Evolutionary conservation across 2,797 vertebrate species (phyloP), one percentile per base, ranked within the genome.

Genomic region (Pitangus sulphuratus): DNA sequence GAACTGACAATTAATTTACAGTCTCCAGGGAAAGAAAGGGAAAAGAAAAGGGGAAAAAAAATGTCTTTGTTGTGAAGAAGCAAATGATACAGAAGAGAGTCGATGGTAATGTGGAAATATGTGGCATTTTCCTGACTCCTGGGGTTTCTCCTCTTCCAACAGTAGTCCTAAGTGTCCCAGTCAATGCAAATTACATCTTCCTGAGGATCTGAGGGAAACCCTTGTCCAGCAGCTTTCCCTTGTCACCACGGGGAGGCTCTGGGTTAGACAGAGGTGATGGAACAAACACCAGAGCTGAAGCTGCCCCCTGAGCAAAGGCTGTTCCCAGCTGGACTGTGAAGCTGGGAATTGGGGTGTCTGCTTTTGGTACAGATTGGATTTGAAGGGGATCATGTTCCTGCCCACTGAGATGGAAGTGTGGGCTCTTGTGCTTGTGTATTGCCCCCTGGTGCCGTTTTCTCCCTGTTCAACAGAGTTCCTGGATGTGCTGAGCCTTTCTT

Each of bases 1-100:
- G 81, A 95, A 25, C 45, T 82, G 89, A 65, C 84, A 90, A 75
- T 84, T 89, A 94, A 93, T 95, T 92, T 83, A 79, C 54, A 71
- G 90, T 33, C 76, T 92, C 51, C 39, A 78, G 86, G 93, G 89
- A 53, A 74, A 87, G 18, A 66, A 37, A 70, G 44, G 64, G 66
- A 47, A 45, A 40, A 66, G 53, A 31, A 87, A 62, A 50, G 5
- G 20, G 70, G 1, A 1, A 4, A 37, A 26, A 57, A 85, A 40
- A 56, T 2, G 51, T 50, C 58, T 64, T 64, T 75, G 82, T 81
- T 70, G 76, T 12, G 12, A 87, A 68, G 86, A 33, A 92, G 70
- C 30, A 65, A 89, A 37, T 20, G 76, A 37, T 30, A 3, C 3
- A 48, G 65, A 28, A 16, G 50, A 66, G 78, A 54, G 50, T 25